A percentile compares a stretch with the other conserved stretches of the same genome.
Conservation (phyloP, 2,888 invertebrate genomes). For the Thalpophila matura region DNA sequence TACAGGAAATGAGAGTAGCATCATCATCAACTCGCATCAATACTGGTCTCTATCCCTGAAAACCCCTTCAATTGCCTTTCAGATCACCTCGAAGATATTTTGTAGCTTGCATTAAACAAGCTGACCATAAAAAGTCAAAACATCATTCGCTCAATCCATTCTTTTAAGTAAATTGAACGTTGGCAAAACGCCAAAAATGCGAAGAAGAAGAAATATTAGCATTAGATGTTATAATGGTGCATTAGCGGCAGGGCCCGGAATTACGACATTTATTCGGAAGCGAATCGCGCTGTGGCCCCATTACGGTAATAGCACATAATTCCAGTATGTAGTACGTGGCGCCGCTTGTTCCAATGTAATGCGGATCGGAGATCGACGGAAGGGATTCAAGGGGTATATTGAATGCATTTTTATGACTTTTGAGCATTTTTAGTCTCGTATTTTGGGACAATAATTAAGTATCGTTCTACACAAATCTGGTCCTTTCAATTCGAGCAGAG, state of each 20-base stretch:
- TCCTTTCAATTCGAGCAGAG: too few relatives aligned
- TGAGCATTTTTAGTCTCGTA: background rate
- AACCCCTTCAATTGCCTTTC: too few relatives aligned
- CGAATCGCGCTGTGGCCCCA: constrained; percentile 55
- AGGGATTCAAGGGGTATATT: constrained; percentile 1
- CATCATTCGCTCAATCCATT: constrained; percentile 26
- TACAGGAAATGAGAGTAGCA: too few relatives aligned
- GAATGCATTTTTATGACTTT: constrained; percentile 2
- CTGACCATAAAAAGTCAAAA: constrained; percentile 5
- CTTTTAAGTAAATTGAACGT: constrained; percentile 30
- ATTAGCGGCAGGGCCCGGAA: constrained; percentile 43
- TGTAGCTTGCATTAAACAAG: too few relatives aligned
- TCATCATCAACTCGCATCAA: too few relatives aligned
- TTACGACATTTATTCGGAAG: constrained; percentile 53
- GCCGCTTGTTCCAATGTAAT: constrained; percentile 11
- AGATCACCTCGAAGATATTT: too few relatives aligned
- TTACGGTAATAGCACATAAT: constrained; percentile 58
- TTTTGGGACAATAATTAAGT: too few relatives aligned
- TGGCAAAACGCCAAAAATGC: constrained; percentile 29
- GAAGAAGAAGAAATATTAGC: constrained; percentile 50
- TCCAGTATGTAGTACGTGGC: constrained; percentile 31
- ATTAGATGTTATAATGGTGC: constrained; percentile 53
- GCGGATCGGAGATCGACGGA: constrained; percentile 11
- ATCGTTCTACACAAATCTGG: too few relatives aligned
- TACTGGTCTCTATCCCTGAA: too few relatives aligned